Conservation (phyloP, 2,797 vertebrate genomes). For the Emys orbicularis region DNA sequence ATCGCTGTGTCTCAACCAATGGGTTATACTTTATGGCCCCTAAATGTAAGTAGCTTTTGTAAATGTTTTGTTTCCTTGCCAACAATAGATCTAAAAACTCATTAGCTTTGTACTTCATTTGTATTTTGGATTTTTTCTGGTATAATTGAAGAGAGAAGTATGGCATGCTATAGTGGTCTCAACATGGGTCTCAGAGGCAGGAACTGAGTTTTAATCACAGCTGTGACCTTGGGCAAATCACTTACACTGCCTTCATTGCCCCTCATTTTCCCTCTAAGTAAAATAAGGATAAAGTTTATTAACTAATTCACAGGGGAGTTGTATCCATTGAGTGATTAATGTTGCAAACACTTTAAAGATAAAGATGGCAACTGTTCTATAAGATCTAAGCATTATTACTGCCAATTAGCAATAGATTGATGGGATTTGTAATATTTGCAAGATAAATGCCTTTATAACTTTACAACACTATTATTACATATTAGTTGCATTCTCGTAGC, state of each 20-base stretch:
- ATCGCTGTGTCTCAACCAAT: background rate
- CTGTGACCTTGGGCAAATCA: slow-evolving; percentile 22
- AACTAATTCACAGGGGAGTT: background rate
- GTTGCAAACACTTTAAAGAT: background rate
- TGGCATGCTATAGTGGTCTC: slow-evolving; percentile 4
- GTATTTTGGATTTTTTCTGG: slow-evolving; percentile 33
- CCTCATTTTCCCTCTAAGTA: background rate
- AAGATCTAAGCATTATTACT: background rate
- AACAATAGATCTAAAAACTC: slow-evolving; percentile 13
- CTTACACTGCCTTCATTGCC: background rate
- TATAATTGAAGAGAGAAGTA: slow-evolving; percentile 27
- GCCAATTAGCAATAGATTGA: background rate
- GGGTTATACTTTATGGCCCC: slow-evolving; percentile 35
- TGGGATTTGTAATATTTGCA: background rate
- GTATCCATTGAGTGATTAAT: slow-evolving; percentile 12
- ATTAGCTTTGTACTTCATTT: slow-evolving; percentile 15
- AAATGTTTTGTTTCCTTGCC: slow-evolving; percentile 53
- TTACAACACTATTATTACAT: background rate
- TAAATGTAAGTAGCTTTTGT: slow-evolving; percentile 27
- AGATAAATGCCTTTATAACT: background rate
- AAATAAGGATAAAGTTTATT: background rate
- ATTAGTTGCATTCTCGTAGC: background rate
- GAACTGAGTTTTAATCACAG: slow-evolving; percentile 2
- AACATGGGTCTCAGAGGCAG: background rate
- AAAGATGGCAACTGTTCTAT: background rate